These are phyloP conservation scores for Lasioglossum villosulum DNA, from an alignment of 2,888 invertebrate species.

Conservation along the genomic window DNA sequence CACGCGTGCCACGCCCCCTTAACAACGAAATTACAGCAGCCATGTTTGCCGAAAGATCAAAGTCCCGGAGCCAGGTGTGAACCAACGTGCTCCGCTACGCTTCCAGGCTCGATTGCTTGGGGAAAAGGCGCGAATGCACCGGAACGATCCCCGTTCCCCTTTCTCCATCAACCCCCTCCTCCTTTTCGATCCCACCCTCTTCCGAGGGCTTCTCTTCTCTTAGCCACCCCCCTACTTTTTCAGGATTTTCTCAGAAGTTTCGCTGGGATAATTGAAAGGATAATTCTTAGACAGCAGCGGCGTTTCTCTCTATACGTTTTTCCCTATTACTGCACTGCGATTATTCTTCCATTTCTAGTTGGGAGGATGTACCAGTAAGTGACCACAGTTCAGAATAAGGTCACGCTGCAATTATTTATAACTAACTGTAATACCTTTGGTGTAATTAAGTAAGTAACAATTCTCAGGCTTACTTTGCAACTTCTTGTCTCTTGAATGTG, in stretches of 20 bases:
- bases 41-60: constrained; percentile 75
- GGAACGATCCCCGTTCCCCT: constrained; percentile 26
- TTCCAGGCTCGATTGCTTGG: constrained; percentile 20
- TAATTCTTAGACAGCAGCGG: neutral
- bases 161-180: neutral
- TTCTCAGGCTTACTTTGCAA: too few species aligned
- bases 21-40: constrained; percentile 75
- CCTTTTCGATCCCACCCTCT: constrained; percentile 11
- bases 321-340: neutral
- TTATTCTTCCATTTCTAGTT: too few species aligned
- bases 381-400: too few species aligned
- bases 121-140: constrained; percentile 38
- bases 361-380: too few species aligned
- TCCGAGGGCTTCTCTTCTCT: neutral
- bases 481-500: too few species aligned
- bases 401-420: too few species aligned
- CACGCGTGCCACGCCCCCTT: constrained; percentile 75
- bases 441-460: too few species aligned
- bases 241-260: constrained; percentile 12
- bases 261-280: constrained; percentile 12
- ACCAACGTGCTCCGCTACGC: constrained; percentile 35
- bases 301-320: neutral
- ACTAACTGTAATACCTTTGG: too few species aligned
- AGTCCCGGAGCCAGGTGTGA: constrained; percentile 73
- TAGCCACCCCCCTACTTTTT: neutral